Conservation (phyloP, 2,113 vertebrate genomes). For the Phylloscopus trochiloides region DNA sequence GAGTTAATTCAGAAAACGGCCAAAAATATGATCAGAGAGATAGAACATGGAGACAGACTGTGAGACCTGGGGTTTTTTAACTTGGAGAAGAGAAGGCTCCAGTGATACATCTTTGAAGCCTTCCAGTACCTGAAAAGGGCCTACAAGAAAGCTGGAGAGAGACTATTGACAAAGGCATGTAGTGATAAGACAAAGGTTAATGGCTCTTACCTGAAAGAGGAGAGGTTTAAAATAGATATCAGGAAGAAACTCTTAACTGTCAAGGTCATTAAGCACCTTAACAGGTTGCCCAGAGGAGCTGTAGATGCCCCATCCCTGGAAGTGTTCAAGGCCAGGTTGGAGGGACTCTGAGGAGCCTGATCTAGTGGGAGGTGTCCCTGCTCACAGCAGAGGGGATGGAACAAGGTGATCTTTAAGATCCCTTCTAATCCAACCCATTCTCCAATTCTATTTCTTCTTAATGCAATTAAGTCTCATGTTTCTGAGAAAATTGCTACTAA, state of each 20-base stretch:
- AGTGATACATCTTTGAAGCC: accelerated
- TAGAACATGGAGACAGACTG: not conserved
- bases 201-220: not conserved
- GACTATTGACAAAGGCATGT: accelerated
- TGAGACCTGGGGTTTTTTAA: not conserved
- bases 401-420: not conserved
- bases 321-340: not conserved
- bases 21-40: not conserved
- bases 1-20: not conserved
- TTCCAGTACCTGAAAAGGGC: not conserved
- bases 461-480: constrained; percentile 45
- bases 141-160: not conserved
- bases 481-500: constrained; percentile 61
- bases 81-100: not conserved
- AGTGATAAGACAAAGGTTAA: not conserved
- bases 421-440: not conserved
- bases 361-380: not conserved
- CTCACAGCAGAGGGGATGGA: not conserved
- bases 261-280: not conserved
- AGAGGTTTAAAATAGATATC: not conserved
- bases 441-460: not conserved
- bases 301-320: not conserved
- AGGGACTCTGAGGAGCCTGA: not conserved
- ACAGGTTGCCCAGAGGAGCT: accelerated
- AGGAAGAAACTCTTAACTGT: not conserved